Evolutionary conservation across 2,113 vertebrate species (phyloP), one percentile per base, ranked within the genome.

Genomic region (Hyperoodon ampullatus): DNA sequence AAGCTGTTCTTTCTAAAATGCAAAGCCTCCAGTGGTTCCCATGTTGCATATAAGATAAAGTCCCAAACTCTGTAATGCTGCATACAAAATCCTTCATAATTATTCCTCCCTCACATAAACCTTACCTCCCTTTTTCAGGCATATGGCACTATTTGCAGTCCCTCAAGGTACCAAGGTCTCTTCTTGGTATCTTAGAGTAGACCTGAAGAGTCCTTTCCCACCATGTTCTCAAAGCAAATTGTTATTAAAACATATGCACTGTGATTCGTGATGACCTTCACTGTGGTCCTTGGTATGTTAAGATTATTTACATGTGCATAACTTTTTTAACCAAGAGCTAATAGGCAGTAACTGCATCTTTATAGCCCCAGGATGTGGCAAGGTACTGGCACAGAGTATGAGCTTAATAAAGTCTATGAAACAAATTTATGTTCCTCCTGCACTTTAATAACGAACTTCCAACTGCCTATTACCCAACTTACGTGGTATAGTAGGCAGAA

Each of bases 391-490:
- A 85, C 1, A 88, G 28, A 80, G 12, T 74, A 58, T 60, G 26
- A 82, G 10, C 10, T 90, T 90, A 82, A 82, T 77, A 87, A 94
- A 94, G 44, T 86, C 61, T 60, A 70, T 39, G 23, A 93, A 94
- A 70, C 50, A 7, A 78, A 86, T 92, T 84, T 70, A 65, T 11
- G 86, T 94, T 81, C 61, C 63, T 53, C 18, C 30, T 90, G 7
- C 26, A 87, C 82, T 90, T 95, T 66, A 89, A 28, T 63, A 80
- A 80, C n/a, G 85, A 89, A 92, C 68, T 86, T 90, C 81, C 66
- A 95, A 82, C 21, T 90, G 28, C 47, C 50, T 72, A 47, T 68
- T 74, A 68, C 21, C 44, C 50, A 86, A 21, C 5, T 66, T 89
- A 80, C 1, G 71, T 53, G 24, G 28, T 74, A 3, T 53, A 35